These are phyloP conservation scores for Gadus chalcogrammus DNA, from an alignment of 2,113 vertebrate species.

Conservation along the genomic window DNA sequence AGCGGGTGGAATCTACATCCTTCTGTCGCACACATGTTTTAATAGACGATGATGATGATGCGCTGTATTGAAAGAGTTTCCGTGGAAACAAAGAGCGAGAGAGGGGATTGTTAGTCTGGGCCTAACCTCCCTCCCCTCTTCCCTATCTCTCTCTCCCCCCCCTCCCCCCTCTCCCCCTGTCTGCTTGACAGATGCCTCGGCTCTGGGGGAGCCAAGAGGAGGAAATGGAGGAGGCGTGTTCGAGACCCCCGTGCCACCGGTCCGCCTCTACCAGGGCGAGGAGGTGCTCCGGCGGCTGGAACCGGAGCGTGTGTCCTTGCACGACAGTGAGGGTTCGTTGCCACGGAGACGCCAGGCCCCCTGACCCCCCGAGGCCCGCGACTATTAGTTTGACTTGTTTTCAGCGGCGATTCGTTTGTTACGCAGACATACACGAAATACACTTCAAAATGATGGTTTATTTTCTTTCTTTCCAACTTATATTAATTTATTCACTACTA, in stretches of 20 bases:
- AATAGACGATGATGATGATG: no score
- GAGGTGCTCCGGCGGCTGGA: slow-evolving; percentile 86
- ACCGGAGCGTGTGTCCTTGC: slow-evolving; percentile 88
- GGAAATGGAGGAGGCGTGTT: slow-evolving; percentile 65
- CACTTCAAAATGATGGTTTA: no score
- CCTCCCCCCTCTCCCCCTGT: not conserved
- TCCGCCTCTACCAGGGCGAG: slow-evolving; percentile 79
- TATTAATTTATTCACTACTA: no score
- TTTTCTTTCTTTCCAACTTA: no score
- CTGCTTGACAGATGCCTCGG: slow-evolving; percentile 68
- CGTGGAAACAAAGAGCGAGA: no score
- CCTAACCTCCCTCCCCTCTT: slow-evolving; percentile 15
- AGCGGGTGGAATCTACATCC: no score
- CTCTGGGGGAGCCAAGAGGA: slow-evolving; percentile 63
- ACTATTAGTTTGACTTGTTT: not conserved
- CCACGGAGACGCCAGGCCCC: not conserved
- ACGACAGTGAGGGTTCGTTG: slow-evolving; percentile 98
- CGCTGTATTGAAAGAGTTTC: no score
- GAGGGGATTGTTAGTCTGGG: no score
- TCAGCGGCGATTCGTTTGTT: no score
- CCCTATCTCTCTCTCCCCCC: slow-evolving; percentile 17
- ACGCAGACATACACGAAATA: no score
- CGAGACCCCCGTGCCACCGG: slow-evolving; percentile 77
- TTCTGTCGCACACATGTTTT: no score
- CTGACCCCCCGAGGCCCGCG: not conserved